Percentiles rank a stretch among this genome's conserved stretches.
Evolutionary conservation across 1,140 invertebrate genomes (phyloP).

Genomic region (Leucophenga varia): DNA sequence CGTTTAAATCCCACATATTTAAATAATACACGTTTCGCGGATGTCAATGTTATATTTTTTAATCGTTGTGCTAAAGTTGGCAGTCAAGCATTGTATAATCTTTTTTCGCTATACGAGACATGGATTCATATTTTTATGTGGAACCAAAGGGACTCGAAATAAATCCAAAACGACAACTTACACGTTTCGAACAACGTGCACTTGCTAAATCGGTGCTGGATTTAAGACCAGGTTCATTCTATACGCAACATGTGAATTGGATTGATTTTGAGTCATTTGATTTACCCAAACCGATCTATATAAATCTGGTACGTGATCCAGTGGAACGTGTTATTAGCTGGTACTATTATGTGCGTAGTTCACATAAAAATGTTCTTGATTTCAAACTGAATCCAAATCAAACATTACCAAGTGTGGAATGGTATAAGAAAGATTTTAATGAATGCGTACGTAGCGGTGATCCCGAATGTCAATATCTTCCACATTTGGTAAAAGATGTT

Average conservation of each 20-base stretch:
- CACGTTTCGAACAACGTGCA: slow-evolving; percentile 53
- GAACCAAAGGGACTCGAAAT: slow-evolving; percentile 30
- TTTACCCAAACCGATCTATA: slow-evolving; percentile 78
- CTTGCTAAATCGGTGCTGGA: slow-evolving; percentile 2
- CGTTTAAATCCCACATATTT: slow-evolving; percentile 57
- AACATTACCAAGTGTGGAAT: slow-evolving; percentile 74
- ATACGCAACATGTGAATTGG: slow-evolving; percentile 47
- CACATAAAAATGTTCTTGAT: slow-evolving; percentile 60
- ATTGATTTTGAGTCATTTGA: slow-evolving; percentile 68
- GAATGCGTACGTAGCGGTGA: slow-evolving; percentile 78
- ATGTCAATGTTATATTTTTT: slow-evolving; percentile 76
- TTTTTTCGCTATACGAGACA: slow-evolving; percentile 63
- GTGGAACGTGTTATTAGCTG: slow-evolving; percentile 85
- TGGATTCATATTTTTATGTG: slow-evolving; percentile 20
- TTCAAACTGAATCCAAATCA: slow-evolving; percentile 74
- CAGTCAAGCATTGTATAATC: slow-evolving; percentile 81
- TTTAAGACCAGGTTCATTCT: slow-evolving; percentile 26
- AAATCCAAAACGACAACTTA: background rate
- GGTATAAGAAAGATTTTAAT: slow-evolving; percentile 87
- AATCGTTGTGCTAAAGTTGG: slow-evolving; percentile 83
- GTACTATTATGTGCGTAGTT: slow-evolving; percentile 78
- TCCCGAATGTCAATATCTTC: slow-evolving; percentile 80
- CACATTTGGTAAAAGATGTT: slow-evolving; percentile 68
- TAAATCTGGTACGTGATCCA: slow-evolving; percentile 84
- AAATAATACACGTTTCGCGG: slow-evolving; percentile 76